Percentiles rank a stretch among this genome's conserved stretches.
phyloP scores from a whole-genome alignment of 2,113 vertebrate species.

The Syrrhaptes paradoxus region DNA sequence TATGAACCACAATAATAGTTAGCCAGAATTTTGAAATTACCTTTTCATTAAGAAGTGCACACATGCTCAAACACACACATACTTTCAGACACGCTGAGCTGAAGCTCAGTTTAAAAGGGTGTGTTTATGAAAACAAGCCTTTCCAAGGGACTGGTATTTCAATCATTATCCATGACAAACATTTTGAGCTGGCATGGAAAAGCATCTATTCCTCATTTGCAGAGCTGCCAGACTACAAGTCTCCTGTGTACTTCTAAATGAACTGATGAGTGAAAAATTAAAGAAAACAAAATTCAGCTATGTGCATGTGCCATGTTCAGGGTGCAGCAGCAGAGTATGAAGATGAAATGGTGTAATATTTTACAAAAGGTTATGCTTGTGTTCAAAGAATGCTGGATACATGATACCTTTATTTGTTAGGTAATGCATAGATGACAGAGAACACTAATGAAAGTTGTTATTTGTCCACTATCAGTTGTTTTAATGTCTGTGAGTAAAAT shows the following conservation, averaged over 20 bases:
- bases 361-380: not conserved
- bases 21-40: not conserved
- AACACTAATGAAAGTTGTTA: not conserved
- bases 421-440: not conserved
- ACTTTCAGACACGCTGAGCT: not conserved
- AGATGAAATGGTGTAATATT: not conserved
- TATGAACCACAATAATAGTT: not conserved
- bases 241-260: not conserved
- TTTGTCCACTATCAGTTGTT: not conserved
- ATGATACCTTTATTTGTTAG: not conserved
- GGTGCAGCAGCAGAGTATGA: not conserved
- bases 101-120: not conserved
- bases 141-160: not conserved
- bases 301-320: not conserved
- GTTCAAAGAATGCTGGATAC: not conserved
- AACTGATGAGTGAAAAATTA: not conserved
- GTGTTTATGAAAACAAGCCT: not conserved
- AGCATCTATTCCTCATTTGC: not conserved
- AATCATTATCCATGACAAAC: not conserved
- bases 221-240: not conserved
- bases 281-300: not conserved
- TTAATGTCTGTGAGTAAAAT: not conserved
- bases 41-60: not conserved
- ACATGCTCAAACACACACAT: not conserved
- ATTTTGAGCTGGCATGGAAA: not conserved